These are phyloP conservation scores for Psilopsiagon aurifrons DNA, from an alignment of 2,113 vertebrate genomes.

Conservation along the genomic window DNA sequence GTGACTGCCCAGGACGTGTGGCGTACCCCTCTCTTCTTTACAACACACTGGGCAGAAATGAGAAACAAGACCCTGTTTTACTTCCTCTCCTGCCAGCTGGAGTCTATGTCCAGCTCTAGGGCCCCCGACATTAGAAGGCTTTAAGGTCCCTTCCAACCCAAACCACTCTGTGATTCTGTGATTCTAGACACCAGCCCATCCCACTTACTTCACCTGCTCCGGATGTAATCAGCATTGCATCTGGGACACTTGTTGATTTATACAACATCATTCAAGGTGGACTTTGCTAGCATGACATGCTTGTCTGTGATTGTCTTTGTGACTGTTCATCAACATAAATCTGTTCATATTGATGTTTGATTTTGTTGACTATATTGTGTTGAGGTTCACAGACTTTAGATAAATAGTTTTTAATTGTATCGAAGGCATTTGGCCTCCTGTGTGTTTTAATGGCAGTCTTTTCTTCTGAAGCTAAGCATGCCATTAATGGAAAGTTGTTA, in stretches of 20 bases:
- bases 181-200: background rate
- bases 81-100: background rate
- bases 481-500: background rate
- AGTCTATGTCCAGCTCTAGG: background rate
- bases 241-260: background rate
- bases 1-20: background rate
- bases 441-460: background rate
- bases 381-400: background rate
- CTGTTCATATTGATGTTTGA: background rate
- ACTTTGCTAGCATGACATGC: background rate
- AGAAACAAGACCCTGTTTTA: background rate
- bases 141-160: background rate
- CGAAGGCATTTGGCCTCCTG: background rate
- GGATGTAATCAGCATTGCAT: background rate
- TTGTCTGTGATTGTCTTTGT: background rate
- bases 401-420: background rate
- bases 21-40: background rate
- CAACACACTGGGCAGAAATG: accelerated
- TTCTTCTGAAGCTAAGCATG: background rate
- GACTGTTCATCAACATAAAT: background rate
- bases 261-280: background rate
- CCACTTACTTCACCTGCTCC: background rate
- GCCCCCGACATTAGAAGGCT: background rate
- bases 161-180: background rate
- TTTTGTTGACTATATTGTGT: background rate